Conservation (phyloP, 2,888 invertebrate genomes). For the Rotaria sp. region DNA sequence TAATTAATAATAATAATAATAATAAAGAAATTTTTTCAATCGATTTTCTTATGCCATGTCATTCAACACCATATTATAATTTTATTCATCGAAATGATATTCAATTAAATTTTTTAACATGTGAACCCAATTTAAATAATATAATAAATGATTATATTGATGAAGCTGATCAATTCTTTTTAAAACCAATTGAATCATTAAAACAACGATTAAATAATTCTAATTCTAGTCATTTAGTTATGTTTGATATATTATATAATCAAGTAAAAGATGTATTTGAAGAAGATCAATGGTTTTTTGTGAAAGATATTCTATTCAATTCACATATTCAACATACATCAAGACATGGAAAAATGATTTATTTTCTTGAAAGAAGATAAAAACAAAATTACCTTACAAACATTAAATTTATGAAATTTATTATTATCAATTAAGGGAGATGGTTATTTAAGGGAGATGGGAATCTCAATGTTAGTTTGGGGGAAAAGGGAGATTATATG, state of each 20-base stretch:
- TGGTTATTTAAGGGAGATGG: not conserved
- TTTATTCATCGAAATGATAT: not conserved
- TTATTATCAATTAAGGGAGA: not conserved
- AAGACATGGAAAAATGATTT: constrained; percentile 11
- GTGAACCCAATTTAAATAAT: constrained; percentile 10
- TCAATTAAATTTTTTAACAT: constrained; percentile 25
- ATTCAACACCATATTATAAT: constrained; percentile 13
- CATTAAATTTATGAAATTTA: too few species aligned
- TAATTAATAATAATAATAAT: not conserved
- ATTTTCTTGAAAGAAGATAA: not conserved
- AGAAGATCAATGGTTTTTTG: not conserved
- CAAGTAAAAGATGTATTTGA: not conserved
- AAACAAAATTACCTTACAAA: not conserved
- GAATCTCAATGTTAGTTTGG: not conserved
- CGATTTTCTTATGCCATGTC: constrained; percentile 27
- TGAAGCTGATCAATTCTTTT: constrained; percentile 5
- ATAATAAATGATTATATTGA: not conserved
- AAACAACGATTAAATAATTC: not conserved
- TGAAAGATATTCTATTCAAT: not conserved
- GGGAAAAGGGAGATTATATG: not conserved
- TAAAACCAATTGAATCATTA: not conserved
- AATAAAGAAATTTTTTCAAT: not conserved
- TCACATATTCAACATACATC: constrained; percentile 21
- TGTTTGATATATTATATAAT: constrained; percentile 2
- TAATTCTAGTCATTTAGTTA: not conserved